phyloP scores from a whole-genome alignment of 2,888 invertebrate genomes.

The Cantharis lateralis region DNA sequence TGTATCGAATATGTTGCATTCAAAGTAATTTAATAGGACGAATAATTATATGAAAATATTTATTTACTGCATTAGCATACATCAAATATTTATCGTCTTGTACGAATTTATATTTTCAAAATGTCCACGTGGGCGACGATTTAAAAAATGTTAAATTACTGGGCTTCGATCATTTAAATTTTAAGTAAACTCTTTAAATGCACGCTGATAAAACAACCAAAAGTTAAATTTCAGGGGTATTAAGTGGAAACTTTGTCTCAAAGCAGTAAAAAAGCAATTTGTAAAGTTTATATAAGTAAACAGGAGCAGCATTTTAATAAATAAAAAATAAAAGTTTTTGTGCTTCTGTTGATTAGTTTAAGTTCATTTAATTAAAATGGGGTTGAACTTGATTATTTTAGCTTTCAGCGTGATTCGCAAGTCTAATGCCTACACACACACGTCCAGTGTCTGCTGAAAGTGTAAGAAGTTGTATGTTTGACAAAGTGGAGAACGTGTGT shows the following conservation, averaged over 20 bases:
- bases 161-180: neutral
- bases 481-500: too few relatives aligned
- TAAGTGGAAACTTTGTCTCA: neutral
- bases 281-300: constrained; percentile 18
- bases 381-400: neutral
- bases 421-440: too few relatives aligned
- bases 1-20: neutral
- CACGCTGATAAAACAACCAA: neutral
- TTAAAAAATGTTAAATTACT: neutral
- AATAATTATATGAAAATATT: neutral
- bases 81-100: neutral
- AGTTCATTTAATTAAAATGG: constrained; percentile 23
- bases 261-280: constrained; percentile 24
- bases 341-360: constrained; percentile 22
- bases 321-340: constrained; percentile 27
- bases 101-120: neutral
- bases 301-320: constrained; percentile 22
- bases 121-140: neutral
- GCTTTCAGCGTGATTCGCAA: too few relatives aligned
- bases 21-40: neutral
- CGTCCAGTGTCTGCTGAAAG: too few relatives aligned
- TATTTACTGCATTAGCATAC: neutral
- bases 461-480: too few relatives aligned
- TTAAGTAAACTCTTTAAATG: neutral
- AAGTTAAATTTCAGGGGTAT: constrained; percentile 4